Conservation (phyloP, 1,140 invertebrate species). For the Odontomachus brunneus region DNA sequence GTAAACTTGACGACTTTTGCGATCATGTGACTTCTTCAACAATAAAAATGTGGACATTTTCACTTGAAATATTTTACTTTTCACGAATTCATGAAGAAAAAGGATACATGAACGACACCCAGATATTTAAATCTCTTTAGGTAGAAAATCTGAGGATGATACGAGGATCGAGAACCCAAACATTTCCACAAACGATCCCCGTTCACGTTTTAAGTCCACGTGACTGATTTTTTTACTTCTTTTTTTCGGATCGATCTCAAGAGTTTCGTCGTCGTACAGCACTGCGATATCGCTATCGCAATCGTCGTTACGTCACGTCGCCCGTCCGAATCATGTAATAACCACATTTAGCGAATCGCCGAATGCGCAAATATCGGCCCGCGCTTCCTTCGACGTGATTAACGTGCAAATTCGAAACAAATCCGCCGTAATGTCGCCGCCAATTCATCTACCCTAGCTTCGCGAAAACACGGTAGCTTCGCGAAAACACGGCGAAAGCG, state of each 20-base stretch:
- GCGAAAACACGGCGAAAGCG: conserved; percentile 59
- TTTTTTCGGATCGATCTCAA: background rate
- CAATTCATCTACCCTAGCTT: conserved; percentile 22
- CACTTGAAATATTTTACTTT: too few relatives aligned
- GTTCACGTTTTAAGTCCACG: too few relatives aligned
- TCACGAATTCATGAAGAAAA: too few relatives aligned
- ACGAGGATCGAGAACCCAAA: too few relatives aligned
- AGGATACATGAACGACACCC: too few relatives aligned
- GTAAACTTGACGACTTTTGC: too few relatives aligned
- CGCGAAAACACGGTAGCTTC: conserved; percentile 30
- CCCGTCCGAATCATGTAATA: conserved; percentile 21
- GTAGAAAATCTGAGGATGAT: background rate
- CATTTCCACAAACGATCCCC: too few relatives aligned
- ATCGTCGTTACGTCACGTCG: conserved; percentile 10
- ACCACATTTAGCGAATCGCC: conserved; percentile 8
- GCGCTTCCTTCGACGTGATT: conserved; percentile 18
- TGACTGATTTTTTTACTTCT: background rate
- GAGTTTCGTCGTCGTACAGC: conserved; percentile 8
- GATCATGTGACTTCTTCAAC: too few relatives aligned
- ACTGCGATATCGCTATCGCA: conserved; percentile 40
- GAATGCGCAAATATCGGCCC: background rate
- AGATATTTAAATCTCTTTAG: too few relatives aligned
- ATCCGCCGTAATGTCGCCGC: conserved; percentile 9
- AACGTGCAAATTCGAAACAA: conserved; percentile 16
- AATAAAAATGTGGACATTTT: too few relatives aligned